Evolutionary conservation across 2,888 invertebrate species (phyloP), one percentile per base, ranked within the genome.

Genomic region (Leucoma salicis): DNA sequence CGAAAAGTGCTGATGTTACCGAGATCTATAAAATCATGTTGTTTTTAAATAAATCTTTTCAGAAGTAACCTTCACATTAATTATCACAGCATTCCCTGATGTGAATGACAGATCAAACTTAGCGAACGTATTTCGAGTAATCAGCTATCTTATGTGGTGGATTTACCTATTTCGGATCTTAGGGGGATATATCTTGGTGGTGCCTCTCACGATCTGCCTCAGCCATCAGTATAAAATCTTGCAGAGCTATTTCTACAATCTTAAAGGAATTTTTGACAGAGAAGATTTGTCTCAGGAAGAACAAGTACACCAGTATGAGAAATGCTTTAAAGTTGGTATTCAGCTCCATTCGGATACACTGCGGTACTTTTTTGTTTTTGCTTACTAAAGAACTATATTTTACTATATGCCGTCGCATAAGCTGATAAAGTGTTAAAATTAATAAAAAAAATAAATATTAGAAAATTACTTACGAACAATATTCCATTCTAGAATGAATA

Each of bases 171-270:
- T 46, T 4, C 57, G 69, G 1, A 24, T 63, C 8, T 37, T 59
- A 2, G 58, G 52, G 2, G 21, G 55, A 2, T 70, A 64, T 38
- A 41, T 47, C 18, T 39, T 71, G 11, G 52, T 74, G 18, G 53
- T 72, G 2, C 38, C 58, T 2, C 35, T 72, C 3, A 54, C 59
- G 0, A 62, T 65, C 0, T 50, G 57, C 28, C 57, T 72, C 3
- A 68, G 72, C 14, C 55, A 71, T 36, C 82, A 81, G 52, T 82
- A 61, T 40, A 67, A 57, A 35, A 74, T 74, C 42, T 35, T 82
- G 15, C 63, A 69, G 14, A 71, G 66, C 13, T 83, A 82, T 49
- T 83, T 82, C 52, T 36, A 46, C 14, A 62, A 50, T 6, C 66
- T 82, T 0, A 49, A 53, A 3, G 31, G 55, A 0, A 73, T 81